Evolutionary conservation across 2,888 invertebrate species (phyloP).

Genomic region (Atrina japonica): DNA sequence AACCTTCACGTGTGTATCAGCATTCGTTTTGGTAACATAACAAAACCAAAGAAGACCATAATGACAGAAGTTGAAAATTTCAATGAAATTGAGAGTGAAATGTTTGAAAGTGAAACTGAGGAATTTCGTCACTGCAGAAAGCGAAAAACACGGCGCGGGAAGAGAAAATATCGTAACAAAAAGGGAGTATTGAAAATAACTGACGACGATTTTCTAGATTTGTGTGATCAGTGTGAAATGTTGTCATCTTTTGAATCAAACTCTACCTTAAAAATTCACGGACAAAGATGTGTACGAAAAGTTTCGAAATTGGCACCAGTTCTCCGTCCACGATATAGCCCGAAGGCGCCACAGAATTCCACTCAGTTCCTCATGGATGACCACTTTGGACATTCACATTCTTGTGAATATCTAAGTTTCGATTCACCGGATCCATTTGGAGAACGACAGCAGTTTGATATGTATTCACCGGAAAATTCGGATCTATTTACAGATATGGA

Average conservation of each 20-base stretch:
- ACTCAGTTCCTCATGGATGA: slow-evolving; percentile 68
- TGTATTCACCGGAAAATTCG: not conserved
- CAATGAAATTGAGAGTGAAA: too few relatives aligned
- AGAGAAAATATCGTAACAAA: slow-evolving; percentile 44
- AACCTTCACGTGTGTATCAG: too few relatives aligned
- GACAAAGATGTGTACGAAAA: too few relatives aligned
- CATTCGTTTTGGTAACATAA: too few relatives aligned
- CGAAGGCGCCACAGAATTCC: slow-evolving; percentile 67
- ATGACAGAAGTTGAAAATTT: too few relatives aligned
- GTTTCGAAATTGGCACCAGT: slow-evolving; percentile 18
- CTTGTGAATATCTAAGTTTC: slow-evolving; percentile 28
- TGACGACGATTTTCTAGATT: not conserved
- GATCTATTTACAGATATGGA: not conserved
- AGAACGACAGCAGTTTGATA: slow-evolving; percentile 7
- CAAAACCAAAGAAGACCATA: too few relatives aligned
- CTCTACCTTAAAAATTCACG: too few relatives aligned
- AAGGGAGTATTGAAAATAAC: not conserved
- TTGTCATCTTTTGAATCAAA: not conserved
- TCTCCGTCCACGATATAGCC: slow-evolving; percentile 58
- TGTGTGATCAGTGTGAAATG: slow-evolving; percentile 1
- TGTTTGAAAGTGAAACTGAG: too few relatives aligned
- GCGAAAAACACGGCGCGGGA: slow-evolving; percentile 50
- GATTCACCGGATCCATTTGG: slow-evolving; percentile 39
- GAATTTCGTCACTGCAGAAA: not conserved
- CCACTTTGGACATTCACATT: slow-evolving; percentile 45